Base-by-base conservation (phyloP, 1,140 invertebrate genomes). In the Euwallacea fornicatus region DNA sequence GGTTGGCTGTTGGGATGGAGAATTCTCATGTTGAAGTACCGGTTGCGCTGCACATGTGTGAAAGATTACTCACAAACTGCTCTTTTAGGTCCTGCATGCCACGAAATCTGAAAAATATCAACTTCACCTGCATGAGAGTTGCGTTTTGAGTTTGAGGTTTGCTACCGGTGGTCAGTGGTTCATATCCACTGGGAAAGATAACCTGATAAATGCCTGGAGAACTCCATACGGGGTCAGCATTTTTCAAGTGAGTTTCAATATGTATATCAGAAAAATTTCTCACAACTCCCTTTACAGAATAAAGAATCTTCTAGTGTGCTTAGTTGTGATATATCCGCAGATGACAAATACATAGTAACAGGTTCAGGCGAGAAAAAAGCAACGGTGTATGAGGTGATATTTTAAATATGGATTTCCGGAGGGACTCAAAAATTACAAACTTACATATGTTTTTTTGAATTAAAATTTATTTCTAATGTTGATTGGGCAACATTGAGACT, bases 281-380 rank as follows among this genome's bases (percentile, higher is more conserved):
- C 11, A 33, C 21, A 4, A 33, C 1, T 33, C 21, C 4, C 21
- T 79, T 90, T 91, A 66, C 87, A 98, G 94, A 96, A 94, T 53
- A 98, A 98, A 84, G 98, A 99, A 87, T 95, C 95, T 56, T 98
- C 96, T 76, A 98, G 97, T 76, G 97, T 99, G 76, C 86, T 99
- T 73, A 97, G 95, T 84, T 99, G 97, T 88, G 98, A 99, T 87
- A 98, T 99, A 83, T 98, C 97, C 72, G 89, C 93, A 46, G 97
- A 99, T 83, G 97, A 99, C 85, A 98, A 97, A 83, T 98, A 95
- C 83, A 98, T 99, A 80, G 96, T 99, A 68, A 99, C 97, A 56
- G 98, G 98, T 67, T 98, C 96, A 9, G 97, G 97, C 60, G 98
- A 99, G 84, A 99, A 98, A 84, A 99, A 98, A 83, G 97, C 97